Conservation (phyloP, 1,140 invertebrate genomes). For the Bradynema listronoti region DNA sequence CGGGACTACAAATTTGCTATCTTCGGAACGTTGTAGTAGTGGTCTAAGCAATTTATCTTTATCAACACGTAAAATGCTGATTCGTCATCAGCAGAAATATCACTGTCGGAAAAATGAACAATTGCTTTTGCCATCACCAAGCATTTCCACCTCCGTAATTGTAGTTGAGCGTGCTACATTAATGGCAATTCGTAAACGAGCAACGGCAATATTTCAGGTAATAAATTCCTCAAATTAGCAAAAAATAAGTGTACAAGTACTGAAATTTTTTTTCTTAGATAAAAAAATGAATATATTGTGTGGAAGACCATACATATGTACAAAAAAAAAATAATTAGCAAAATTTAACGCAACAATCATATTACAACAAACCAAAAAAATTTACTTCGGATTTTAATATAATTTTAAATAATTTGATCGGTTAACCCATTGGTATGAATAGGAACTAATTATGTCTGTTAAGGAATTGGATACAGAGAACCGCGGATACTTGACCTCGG, state of each 20-base stretch:
- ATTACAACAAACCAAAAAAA: not conserved
- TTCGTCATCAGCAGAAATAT: not conserved
- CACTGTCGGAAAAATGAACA: not conserved
- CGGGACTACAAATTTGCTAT: not conserved
- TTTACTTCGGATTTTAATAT: no score
- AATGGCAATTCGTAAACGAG: no score
- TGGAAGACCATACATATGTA: not conserved
- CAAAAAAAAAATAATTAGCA: not conserved
- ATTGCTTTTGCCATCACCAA: no score
- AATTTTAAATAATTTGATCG: no score
- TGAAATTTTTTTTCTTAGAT: not conserved
- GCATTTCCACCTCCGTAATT: no score
- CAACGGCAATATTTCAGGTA: no score
- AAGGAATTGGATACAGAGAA: conserved; percentile 23
- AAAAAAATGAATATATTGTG: not conserved
- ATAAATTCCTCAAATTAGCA: no score
- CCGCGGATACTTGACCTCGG: conserved; percentile 15
- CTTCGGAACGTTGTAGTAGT: not conserved
- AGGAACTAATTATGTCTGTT: not conserved
- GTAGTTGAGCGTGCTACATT: no score
- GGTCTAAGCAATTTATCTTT: not conserved
- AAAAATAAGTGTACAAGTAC: no score
- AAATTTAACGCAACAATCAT: not conserved
- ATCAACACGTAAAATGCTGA: not conserved
- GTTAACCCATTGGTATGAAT: no score